phyloP scores from a whole-genome alignment of 2,113 vertebrate genomes.

The Eretmochelys imbricata region DNA sequence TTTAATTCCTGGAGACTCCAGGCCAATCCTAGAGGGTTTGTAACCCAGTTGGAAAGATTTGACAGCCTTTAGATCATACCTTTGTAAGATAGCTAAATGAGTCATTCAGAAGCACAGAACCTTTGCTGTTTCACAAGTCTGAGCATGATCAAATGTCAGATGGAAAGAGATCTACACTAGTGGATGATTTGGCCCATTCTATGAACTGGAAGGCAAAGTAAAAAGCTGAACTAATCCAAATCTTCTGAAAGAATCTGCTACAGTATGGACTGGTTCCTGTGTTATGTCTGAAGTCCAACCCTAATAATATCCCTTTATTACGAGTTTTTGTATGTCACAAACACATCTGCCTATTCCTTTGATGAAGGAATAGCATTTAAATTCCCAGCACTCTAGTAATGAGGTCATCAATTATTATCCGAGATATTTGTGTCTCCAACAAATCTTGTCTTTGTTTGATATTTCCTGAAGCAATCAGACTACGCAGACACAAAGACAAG shows the following conservation, averaged over 20 bases:
- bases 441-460: neutral
- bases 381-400: neutral
- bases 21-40: no score
- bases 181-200: neutral
- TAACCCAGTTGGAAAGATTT: neutral
- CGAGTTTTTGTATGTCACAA: neutral
- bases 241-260: conserved; percentile 26
- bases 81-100: neutral
- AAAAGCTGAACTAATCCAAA: neutral
- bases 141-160: neutral
- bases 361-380: neutral
- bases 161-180: neutral
- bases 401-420: neutral
- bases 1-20: no score
- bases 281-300: neutral
- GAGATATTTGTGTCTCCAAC: accelerated
- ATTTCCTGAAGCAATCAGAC: neutral
- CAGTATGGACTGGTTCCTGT: neutral
- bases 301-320: neutral
- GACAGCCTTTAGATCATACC: neutral
- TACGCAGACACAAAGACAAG: accelerated
- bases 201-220: neutral
- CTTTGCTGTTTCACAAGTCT: accelerated
- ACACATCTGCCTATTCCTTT: neutral
- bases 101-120: neutral